Percentiles rank a stretch among this genome's conserved stretches.
These are phyloP conservation scores for Dendrolimus kikuchii DNA, from an alignment of 1,140 invertebrate species.

Conservation along the genomic window DNA sequence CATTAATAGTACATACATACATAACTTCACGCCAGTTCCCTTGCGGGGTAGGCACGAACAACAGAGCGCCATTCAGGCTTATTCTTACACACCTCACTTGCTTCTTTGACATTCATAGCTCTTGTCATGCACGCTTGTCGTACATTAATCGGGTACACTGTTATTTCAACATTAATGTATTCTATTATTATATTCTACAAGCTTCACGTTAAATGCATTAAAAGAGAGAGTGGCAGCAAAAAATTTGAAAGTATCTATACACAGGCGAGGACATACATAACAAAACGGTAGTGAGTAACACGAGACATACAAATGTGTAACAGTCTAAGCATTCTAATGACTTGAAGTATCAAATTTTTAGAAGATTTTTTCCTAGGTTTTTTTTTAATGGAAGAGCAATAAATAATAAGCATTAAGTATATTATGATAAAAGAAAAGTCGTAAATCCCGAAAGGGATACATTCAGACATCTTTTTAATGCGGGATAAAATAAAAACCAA, in stretches of 20 bases:
- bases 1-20: no score
- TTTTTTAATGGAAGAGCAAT: no score
- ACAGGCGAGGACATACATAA: slow-evolving; percentile 29
- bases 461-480: no score
- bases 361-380: background rate
- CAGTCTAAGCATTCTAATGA: slow-evolving; percentile 44
- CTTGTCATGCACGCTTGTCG: no score
- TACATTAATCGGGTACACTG: background rate
- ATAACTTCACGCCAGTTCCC: background rate
- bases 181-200: slow-evolving; percentile 5
- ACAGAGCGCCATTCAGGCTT: no score
- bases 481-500: no score
- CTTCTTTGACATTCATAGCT: no score
- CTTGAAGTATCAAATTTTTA: slow-evolving; percentile 11
- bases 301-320: slow-evolving; percentile 47
- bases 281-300: slow-evolving; percentile 34
- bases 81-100: no score
- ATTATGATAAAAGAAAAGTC: no score
- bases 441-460: no score
- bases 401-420: no score
- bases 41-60: no score
- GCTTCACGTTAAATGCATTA: slow-evolving; percentile 10
- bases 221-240: slow-evolving; percentile 40
- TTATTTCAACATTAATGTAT: background rate
- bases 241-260: slow-evolving; percentile 41